These are phyloP conservation scores for Cephus spinipes DNA, from an alignment of 2,888 invertebrate genomes.

Conservation along the genomic window DNA sequence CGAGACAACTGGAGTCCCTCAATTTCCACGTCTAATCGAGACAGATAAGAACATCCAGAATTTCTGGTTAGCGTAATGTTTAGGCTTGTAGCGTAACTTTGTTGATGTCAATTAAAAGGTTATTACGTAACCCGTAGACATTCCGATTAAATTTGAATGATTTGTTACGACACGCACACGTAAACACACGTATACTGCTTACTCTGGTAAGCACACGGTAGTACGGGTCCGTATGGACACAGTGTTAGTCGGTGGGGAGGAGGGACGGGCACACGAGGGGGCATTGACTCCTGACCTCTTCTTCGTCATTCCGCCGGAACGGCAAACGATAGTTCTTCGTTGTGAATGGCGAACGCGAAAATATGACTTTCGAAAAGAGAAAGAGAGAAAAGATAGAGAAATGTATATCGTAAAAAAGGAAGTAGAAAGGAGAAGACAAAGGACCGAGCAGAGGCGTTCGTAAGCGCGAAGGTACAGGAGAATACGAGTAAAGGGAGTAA, in stretches of 20 bases:
- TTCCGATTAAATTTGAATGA: conserved; percentile 6
- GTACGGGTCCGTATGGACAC: not conserved
- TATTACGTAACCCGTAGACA: not conserved
- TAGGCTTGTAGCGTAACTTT: not conserved
- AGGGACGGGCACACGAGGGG: not conserved
- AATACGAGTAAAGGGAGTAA: not conserved
- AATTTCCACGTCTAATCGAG: not conserved
- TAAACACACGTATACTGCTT: not conserved
- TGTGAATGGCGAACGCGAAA: not conserved
- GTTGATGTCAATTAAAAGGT: not conserved
- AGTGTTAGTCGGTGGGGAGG: not conserved
- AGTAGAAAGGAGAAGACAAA: not conserved
- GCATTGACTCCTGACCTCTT: conserved; percentile 7
- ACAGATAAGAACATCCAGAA: not conserved
- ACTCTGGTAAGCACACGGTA: not conserved
- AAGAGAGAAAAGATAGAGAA: not conserved
- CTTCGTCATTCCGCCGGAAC: conserved; percentile 1
- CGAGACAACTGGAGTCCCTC: not conserved
- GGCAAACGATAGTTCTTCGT: not conserved
- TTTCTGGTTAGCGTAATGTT: not conserved
- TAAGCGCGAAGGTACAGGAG: not conserved
- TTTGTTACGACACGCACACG: not conserved
- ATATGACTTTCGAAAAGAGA: not conserved
- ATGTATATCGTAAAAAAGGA: not conserved
- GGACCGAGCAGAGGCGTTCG: not conserved